These are phyloP conservation scores for Cynodonichthys magdalenae DNA, from an alignment of 2,797 vertebrate genomes.

Conservation along the genomic window DNA sequence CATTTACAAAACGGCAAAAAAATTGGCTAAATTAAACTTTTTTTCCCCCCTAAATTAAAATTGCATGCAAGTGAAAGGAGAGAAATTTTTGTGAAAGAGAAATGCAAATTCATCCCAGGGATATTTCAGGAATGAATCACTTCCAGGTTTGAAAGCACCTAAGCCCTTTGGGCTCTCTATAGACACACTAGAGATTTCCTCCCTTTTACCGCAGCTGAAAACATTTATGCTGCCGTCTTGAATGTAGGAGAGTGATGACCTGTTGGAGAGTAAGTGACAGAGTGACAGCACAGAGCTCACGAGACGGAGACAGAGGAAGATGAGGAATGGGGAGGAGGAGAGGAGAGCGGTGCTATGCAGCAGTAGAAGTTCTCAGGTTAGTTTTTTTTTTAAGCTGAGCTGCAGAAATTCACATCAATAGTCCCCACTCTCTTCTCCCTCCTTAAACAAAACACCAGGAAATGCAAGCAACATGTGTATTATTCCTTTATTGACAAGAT, in stretches of 20 bases:
- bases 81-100: conserved; percentile 32
- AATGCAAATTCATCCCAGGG: conserved; percentile 60
- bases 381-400: conserved; percentile 44
- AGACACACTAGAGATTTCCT: conserved; percentile 44
- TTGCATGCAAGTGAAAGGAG: conserved; percentile 19
- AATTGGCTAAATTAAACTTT: conserved; percentile 66
- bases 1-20: conserved; percentile 77
- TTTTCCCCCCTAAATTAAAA: conserved; percentile 53
- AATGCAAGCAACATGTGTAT: conserved; percentile 31
- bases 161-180: conserved; percentile 31
- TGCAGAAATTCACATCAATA: background rate
- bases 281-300: conserved; percentile 64
- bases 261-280: conserved; percentile 69
- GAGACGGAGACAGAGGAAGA: conserved; percentile 54
- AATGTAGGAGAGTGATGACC: conserved; percentile 75
- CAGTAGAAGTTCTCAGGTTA: conserved; percentile 21
- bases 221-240: conserved; percentile 60
- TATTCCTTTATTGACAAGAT: conserved; percentile 52
- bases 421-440: background rate
- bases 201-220: conserved; percentile 61
- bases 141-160: conserved; percentile 63
- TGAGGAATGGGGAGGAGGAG: conserved; percentile 29
- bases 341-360: conserved; percentile 15
- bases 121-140: conserved; percentile 73
- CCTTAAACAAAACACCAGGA: conserved; percentile 14